Evolutionary conservation across 2,888 invertebrate species (phyloP), one percentile per base, ranked within the genome.

Genomic region (Metallyticus violacea): DNA sequence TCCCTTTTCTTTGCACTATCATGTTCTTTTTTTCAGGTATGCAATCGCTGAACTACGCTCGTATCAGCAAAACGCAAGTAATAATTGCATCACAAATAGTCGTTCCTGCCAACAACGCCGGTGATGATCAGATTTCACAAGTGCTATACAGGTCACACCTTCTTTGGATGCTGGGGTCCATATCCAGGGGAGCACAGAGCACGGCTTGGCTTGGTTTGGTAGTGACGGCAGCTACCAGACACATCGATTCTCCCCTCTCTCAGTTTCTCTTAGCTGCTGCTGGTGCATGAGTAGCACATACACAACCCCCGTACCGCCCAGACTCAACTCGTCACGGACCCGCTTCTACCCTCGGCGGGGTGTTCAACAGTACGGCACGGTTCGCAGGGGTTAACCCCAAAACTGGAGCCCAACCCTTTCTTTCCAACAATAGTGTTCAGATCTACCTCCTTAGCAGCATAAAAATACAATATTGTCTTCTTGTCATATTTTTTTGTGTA

Each of bases 171-270:
- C 83, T 83, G 83, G 77, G 81, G 83, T 83, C 83, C 83, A 83
- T 77, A 83, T 77, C 83, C 77, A 28, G 81, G 28, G 29, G 30
- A 30, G 30, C 28, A 79, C 26, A 79, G 79, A 79, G 40, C 40
- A 62, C 86, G 83, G 83, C 81, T 86, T 83, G 30, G 40, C 40
- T 15, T 81, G 83, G 83, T 79, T 86, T 83, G 30, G 81, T 40
- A 40, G 81, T 29, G 30, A 40, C 26, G 81, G 25, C 40, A 62
- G 40, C 40, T 62, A 62, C 40, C 25, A 25, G 81, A 30, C 81
- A 81, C 87, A 87, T 87, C 87, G 88, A 88, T 87, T 62, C 88
- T 26, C 62, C 40, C 83, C 30, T 27, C 79, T 29, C 22, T 26
- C 6, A 4, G 1, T 28, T 28, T 22, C 81, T 40, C 40, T 6